A percentile compares a stretch with the other conserved stretches of the same genome.
phyloP scores from a whole-genome alignment of 2,888 invertebrate genomes.

The Aspidiotus destructor region DNA sequence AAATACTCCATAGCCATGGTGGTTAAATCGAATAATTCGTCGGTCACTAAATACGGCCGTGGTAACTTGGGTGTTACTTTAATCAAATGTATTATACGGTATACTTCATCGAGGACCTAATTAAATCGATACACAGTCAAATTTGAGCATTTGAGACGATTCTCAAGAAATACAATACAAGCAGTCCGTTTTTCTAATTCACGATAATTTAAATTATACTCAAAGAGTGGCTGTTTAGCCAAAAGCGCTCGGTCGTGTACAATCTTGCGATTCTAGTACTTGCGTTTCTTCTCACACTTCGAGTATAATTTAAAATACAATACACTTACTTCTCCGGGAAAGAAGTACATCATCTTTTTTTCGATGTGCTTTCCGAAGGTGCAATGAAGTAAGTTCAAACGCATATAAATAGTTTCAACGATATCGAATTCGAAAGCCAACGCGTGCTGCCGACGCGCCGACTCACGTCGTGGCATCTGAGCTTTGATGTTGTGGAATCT shows the following conservation, averaged over 20 bases:
- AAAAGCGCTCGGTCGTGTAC: too few relatives aligned
- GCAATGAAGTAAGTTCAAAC: conserved; percentile 82
- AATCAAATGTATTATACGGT: conserved; percentile 72
- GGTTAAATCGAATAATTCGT: conserved; percentile 86
- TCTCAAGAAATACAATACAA: neutral
- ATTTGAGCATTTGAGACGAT: too few relatives aligned
- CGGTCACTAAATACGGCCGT: conserved; percentile 84
- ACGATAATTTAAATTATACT: too few relatives aligned
- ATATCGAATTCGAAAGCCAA: conserved; percentile 87
- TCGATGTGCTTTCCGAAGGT: conserved; percentile 91
- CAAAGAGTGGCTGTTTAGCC: too few relatives aligned
- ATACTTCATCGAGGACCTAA: conserved; percentile 82
- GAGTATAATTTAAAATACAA: too few relatives aligned
- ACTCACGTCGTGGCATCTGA: conserved; percentile 84
- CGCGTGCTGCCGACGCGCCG: conserved; percentile 80
- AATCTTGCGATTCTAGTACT: too few relatives aligned
- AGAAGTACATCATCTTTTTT: conserved; percentile 84
- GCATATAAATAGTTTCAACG: conserved; percentile 85
- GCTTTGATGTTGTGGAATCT: conserved; percentile 74
- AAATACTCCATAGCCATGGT: conserved; percentile 98
- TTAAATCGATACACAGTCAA: too few relatives aligned
- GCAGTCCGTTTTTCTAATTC: too few relatives aligned
- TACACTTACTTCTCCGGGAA: conserved; percentile 73
- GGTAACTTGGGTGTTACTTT: conserved; percentile 71
- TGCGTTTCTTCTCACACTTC: too few relatives aligned